Conservation (phyloP, 1,140 invertebrate species). For the Bicyclus anynana region DNA sequence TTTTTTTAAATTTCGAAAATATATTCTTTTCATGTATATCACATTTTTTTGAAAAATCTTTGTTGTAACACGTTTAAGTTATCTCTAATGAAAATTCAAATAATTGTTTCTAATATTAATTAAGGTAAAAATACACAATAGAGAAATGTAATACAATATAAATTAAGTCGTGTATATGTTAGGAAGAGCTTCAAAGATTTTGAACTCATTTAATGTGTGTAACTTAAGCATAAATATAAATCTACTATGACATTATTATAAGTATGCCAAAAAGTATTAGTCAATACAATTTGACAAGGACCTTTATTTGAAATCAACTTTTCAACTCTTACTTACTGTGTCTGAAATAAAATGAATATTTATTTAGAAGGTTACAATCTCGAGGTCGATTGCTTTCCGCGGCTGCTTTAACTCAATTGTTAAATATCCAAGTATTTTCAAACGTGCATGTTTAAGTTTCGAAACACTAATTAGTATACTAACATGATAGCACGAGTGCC, state of each 20-base stretch:
- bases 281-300: slow-evolving; percentile 20
- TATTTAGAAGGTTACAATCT: slow-evolving; percentile 33
- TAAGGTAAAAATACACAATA: too few species aligned
- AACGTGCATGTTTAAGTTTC: slow-evolving; percentile 8
- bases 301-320: slow-evolving; percentile 16
- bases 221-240: neutral
- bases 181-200: too few species aligned
- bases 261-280: neutral
- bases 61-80: too few species aligned
- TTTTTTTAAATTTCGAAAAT: too few species aligned
- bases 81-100: too few species aligned
- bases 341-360: slow-evolving; percentile 37
- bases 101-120: too few species aligned
- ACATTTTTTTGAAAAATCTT: too few species aligned
- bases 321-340: slow-evolving; percentile 26
- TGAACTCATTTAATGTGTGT: too few species aligned
- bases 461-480: slow-evolving; percentile 3
- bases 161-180: too few species aligned
- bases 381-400: slow-evolving; percentile 37
- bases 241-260: too few species aligned
- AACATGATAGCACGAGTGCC: neutral
- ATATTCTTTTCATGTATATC: too few species aligned
- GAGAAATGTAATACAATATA: too few species aligned
- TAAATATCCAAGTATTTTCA: slow-evolving; percentile 9
- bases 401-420: slow-evolving; percentile 21